Evolutionary conservation across 2,888 invertebrate genomes (phyloP).

Genomic region (Sussaba pulchella): DNA sequence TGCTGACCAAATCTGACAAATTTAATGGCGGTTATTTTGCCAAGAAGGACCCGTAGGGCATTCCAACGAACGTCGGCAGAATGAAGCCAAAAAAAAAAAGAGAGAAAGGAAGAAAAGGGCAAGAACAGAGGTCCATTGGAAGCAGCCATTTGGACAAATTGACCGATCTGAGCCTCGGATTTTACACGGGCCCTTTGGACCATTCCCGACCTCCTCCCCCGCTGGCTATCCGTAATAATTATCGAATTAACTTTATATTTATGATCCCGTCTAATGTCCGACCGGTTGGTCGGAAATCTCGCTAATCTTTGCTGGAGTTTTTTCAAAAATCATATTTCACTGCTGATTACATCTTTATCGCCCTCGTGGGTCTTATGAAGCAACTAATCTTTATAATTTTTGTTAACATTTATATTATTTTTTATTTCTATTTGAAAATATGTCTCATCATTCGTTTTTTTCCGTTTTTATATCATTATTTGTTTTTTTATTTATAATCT

Average conservation of each 20-base stretch:
- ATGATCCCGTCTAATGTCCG: conserved; percentile 58
- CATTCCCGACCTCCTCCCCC: no score
- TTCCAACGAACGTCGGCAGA: background rate
- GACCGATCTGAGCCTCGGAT: conserved; percentile 62
- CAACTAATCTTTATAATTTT: no score
- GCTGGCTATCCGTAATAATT: conserved; percentile 59
- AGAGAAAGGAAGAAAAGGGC: conserved; percentile 30
- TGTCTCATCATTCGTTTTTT: no score
- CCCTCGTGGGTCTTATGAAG: conserved; percentile 28
- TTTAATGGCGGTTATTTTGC: conserved; percentile 66
- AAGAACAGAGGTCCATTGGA: conserved; percentile 20
- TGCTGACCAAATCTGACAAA: conserved; percentile 58
- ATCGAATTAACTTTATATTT: conserved; percentile 68
- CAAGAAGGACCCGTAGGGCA: conserved; percentile 47
- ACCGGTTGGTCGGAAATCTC: conserved; percentile 46
- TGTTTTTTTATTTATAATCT: no score
- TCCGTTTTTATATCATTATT: no score
- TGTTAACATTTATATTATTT: no score
- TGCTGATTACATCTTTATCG: conserved; percentile 24
- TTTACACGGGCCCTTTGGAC: conserved; percentile 57
- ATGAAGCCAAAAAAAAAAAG: no score
- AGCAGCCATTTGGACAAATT: conserved; percentile 67
- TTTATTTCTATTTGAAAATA: no score
- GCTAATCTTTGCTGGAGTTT: background rate
- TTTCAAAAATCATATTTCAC: conserved; percentile 49